Conservation (phyloP, 2,797 vertebrate species). For the Acrossocheilus wenchowensis region DNA sequence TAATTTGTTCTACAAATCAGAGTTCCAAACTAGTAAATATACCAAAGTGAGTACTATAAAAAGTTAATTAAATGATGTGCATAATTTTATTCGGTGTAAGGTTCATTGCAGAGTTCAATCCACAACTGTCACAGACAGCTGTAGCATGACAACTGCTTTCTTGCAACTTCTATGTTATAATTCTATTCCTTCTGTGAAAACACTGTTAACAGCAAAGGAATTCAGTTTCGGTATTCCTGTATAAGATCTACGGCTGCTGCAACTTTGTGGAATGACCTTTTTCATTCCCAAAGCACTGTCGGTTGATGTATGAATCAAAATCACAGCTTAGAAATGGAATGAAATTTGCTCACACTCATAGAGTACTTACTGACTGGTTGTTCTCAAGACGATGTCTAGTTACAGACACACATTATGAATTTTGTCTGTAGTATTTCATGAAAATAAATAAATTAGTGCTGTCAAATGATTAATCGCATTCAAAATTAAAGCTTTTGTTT, state of each 20-base stretch:
- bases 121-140: neutral
- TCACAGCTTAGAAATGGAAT: neutral
- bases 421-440: neutral
- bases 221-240: neutral
- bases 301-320: neutral
- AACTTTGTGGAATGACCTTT: neutral
- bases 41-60: neutral
- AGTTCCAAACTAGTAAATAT: neutral
- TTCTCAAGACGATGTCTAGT: neutral
- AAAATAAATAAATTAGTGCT: neutral
- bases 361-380: neutral
- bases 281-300: neutral
- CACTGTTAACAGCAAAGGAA: neutral
- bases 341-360: neutral
- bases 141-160: neutral
- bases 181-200: too few species aligned
- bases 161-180: neutral
- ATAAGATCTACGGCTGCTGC: neutral
- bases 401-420: neutral
- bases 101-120: neutral
- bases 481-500: too few species aligned
- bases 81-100: neutral
- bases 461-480: too few species aligned
- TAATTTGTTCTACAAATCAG: constrained; percentile 18
- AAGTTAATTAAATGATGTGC: too few species aligned